Conservation (phyloP, 2,113 vertebrate genomes). For the Myodes glareolus region DNA sequence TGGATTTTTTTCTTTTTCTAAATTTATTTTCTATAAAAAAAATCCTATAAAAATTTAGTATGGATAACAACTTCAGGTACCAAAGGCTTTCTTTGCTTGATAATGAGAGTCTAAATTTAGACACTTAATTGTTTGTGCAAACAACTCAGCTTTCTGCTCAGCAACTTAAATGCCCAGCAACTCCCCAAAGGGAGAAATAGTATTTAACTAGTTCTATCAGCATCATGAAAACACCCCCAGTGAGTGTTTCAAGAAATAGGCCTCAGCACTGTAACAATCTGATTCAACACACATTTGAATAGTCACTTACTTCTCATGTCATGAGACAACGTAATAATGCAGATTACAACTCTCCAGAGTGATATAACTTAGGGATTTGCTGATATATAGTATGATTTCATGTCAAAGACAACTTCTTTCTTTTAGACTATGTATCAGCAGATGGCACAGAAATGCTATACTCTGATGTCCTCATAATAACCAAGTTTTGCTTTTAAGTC, state of each 20-base stretch:
- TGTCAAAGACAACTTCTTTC: conserved; percentile 46
- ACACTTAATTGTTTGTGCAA: conserved; percentile 2
- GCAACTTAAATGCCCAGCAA: neutral
- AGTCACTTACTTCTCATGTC: neutral
- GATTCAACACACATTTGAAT: neutral
- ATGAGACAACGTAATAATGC: neutral
- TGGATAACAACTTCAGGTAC: neutral
- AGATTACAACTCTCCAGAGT: conserved; percentile 42
- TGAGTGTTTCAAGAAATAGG: neutral
- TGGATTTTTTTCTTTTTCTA: neutral
- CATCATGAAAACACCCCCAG: neutral
- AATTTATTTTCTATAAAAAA: conserved; percentile 1
- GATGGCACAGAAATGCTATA: neutral
- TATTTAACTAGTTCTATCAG: conserved; percentile 29
- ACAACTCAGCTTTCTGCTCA: neutral
- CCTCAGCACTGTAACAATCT: neutral
- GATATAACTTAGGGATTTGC: conserved; percentile 31
- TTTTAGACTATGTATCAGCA: conserved; percentile 25
- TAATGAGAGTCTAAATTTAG: conserved; percentile 47
- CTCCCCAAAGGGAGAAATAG: conserved; percentile 49
- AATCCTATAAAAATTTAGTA: neutral
- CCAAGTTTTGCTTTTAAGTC: conserved; percentile 68
- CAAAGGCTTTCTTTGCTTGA: neutral
- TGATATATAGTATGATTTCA: neutral
- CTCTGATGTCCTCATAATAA: conserved; percentile 48